Conservation (phyloP, 30 jellyfish, hydroid and myxozoan species). For the Pelagia noctiluca region DNA sequence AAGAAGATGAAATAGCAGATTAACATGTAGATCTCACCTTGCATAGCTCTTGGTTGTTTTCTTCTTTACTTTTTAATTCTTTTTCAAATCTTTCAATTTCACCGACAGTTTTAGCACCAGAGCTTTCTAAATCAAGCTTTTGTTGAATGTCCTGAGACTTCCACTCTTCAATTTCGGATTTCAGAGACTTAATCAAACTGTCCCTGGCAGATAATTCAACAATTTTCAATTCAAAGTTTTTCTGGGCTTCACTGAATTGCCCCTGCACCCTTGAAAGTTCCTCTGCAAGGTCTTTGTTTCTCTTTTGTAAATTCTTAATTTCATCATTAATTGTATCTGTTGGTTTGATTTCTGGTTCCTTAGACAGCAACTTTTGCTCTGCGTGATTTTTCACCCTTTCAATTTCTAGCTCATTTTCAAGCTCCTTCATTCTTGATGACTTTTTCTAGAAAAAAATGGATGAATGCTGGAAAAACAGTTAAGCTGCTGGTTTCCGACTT, state of each 20-base stretch:
- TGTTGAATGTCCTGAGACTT: conserved; percentile 17
- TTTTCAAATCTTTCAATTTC: conserved; percentile 20
- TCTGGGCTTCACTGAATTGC: conserved; percentile 4
- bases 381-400: conserved; percentile 3
- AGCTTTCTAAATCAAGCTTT: background rate
- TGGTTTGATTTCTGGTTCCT: background rate
- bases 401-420: conserved; percentile 22
- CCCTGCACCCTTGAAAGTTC: conserved; percentile 13
- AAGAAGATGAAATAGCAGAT: background rate
- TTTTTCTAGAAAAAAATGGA: conserved; percentile 8
- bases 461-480: background rate
- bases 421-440: conserved; percentile 23
- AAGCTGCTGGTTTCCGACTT: no score
- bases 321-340: background rate
- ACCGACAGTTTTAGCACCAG: conserved; percentile 3
- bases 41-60: background rate
- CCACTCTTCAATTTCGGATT: conserved; percentile 22
- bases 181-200: background rate
- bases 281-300: conserved; percentile 29
- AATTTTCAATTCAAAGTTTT: conserved; percentile 9
- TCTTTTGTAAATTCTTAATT: conserved; percentile 6
- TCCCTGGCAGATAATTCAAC: conserved; percentile 32
- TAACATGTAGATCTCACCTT: conserved; percentile 27
- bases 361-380: background rate
- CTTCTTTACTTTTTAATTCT: conserved; percentile 35